Base-by-base conservation (phyloP, 2,888 invertebrate genomes). In the Zelleria hepariella region DNA sequence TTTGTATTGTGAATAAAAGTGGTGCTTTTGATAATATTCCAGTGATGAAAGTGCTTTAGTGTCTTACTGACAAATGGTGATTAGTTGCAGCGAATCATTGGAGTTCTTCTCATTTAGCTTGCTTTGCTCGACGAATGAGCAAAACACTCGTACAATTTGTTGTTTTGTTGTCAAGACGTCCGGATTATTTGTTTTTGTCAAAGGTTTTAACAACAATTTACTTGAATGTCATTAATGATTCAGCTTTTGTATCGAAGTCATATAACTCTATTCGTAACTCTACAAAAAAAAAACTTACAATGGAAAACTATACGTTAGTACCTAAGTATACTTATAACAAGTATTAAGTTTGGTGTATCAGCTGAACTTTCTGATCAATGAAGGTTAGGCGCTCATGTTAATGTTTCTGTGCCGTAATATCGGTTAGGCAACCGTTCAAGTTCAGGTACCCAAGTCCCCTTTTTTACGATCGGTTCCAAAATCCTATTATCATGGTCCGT, bases 151-250 rank as follows among this genome's bases (percentile, higher is more conserved):
- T 81, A 76, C 75, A 72, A 76, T 81, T 84, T 82, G 82, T 85
- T 85, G 81, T 86, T 85, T 80, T 82, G 83, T 82, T 83, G 70
- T 80, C 74, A 78, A 80, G 82, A 82, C 80, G 83, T 82, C 82
- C 82, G 83, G 79, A 80, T 82, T 51, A 74, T 75, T 73, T 70
- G 32, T 15, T 42, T 42, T 10, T 42, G 7, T 10, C 6, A 32
- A 42, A 15, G 32, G 32, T 10, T 32, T 42, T 15, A 42, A 42
- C 10, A 32, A 32, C 10, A 10, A 10, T 10, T 10, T 10, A 32
- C 7, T 32, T 32, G 7, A 32, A 32, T n/a, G n/a, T n/a, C n/a
- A 5, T 32, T 10, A 32, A 32, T 32, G 10, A 7, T 2, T 4
- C 2, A 4, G 6, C 32, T 2, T 32, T 32, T 32, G 2, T 10